Conservation (phyloP, 2,113 vertebrate genomes). For the Bujurquina vittata region DNA sequence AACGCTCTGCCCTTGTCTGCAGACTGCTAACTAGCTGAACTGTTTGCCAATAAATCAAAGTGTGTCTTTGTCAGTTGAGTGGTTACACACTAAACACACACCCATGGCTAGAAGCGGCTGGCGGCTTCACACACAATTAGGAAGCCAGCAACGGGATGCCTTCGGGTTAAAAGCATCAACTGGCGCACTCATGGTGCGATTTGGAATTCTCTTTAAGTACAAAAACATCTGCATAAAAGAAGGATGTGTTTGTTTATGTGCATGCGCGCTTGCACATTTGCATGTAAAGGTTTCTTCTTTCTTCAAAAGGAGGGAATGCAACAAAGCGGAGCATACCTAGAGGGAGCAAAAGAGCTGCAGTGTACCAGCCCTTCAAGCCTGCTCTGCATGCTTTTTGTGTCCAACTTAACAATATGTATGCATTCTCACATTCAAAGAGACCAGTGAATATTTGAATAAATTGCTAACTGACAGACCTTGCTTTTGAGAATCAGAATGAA, state of each 20-base stretch:
- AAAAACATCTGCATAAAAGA: conserved; percentile 56
- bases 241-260: conserved; percentile 26
- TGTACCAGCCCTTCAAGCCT: conserved; percentile 30
- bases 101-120: conserved; percentile 78
- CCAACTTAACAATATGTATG: conserved; percentile 58
- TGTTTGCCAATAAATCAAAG: conserved; percentile 95
- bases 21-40: conserved; percentile 88
- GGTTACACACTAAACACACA: conserved; percentile 87
- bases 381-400: conserved; percentile 56
- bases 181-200: conserved; percentile 39
- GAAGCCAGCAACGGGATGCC: conserved; percentile 45
- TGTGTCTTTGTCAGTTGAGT: conserved; percentile 88
- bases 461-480: conserved; percentile 62
- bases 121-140: conserved; percentile 89
- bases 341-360: conserved; percentile 48
- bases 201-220: conserved; percentile 85
- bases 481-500: conserved; percentile 66
- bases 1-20: neutral
- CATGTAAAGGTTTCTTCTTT: conserved; percentile 41
- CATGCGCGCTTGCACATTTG: conserved; percentile 18
- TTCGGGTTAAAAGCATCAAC: conserved; percentile 62
- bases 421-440: conserved; percentile 70
- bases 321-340: conserved; percentile 30
- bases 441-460: conserved; percentile 71
- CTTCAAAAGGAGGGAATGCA: conserved; percentile 44